A percentile compares a stretch with the other conserved stretches of the same genome.
Evolutionary conservation across 1,140 invertebrate genomes (phyloP).

Genomic region (Octopus sinensis): DNA sequence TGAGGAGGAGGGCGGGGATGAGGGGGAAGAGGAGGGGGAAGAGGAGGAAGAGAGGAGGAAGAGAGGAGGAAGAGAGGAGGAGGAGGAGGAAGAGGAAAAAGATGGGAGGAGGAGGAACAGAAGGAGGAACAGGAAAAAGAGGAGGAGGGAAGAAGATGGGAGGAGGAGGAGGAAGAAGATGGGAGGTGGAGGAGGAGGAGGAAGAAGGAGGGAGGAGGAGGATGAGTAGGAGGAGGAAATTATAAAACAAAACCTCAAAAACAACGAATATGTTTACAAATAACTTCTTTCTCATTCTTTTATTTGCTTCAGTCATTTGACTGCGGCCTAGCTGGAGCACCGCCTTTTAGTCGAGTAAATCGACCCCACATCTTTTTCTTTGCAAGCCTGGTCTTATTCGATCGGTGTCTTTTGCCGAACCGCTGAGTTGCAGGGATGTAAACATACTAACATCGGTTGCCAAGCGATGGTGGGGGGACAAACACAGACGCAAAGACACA

Average conservation of each 20-base stretch:
- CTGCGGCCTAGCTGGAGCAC: no score
- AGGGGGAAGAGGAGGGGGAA: background rate
- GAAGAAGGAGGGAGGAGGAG: background rate
- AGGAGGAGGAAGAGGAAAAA: background rate
- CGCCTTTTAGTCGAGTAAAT: no score
- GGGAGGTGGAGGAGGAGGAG: background rate
- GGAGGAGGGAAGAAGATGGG: background rate
- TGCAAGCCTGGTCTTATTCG: no score
- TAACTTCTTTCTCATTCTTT: no score
- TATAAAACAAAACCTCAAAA: background rate
- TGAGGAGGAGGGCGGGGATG: conserved; percentile 8
- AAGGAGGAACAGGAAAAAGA: background rate
- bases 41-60: background rate
- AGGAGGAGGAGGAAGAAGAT: background rate
- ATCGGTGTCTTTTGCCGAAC: no score
- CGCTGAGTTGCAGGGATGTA: no score
- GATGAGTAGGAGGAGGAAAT: background rate
- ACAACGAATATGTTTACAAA: no score
- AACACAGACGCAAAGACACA: no score
- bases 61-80: background rate
- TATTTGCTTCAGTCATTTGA: no score
- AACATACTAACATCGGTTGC: no score
- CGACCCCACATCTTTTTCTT: no score
- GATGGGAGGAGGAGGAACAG: background rate
- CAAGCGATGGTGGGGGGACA: no score